These are phyloP conservation scores for Ceyx melanurus DNA, from an alignment of 2,113 vertebrate species.

Conservation along the genomic window DNA sequence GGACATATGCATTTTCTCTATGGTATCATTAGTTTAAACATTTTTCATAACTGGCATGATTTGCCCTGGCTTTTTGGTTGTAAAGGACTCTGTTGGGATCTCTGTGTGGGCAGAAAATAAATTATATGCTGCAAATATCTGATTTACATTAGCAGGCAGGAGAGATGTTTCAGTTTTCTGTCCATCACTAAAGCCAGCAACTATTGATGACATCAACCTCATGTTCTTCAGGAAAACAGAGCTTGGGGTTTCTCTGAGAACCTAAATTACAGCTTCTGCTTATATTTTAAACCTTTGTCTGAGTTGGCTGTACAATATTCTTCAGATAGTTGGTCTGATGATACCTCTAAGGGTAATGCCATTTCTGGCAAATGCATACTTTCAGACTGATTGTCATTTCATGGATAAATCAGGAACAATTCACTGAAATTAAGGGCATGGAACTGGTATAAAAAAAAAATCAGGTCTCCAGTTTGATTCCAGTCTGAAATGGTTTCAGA, in stretches of 20 bases:
- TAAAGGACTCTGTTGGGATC: neutral
- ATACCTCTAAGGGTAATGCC: neutral
- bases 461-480: neutral
- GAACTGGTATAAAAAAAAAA: neutral
- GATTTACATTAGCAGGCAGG: neutral
- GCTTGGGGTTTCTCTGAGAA: neutral
- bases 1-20: neutral
- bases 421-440: neutral
- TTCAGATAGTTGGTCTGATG: neutral
- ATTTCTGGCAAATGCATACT: neutral
- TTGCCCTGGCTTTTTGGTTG: neutral
- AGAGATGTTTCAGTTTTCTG: neutral
- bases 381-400: neutral
- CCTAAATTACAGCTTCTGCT: neutral
- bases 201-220: neutral
- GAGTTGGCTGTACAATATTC: neutral
- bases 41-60: neutral
- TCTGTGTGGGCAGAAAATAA: neutral
- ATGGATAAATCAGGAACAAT: neutral
- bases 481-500: neutral
- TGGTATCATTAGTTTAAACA: neutral
- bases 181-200: neutral
- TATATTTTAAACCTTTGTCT: neutral
- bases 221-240: neutral
- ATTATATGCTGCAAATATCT: neutral